Percentiles rank a stretch among this genome's conserved stretches.
Conservation (phyloP, 2,797 vertebrate species). For the Labroides dimidiatus region DNA sequence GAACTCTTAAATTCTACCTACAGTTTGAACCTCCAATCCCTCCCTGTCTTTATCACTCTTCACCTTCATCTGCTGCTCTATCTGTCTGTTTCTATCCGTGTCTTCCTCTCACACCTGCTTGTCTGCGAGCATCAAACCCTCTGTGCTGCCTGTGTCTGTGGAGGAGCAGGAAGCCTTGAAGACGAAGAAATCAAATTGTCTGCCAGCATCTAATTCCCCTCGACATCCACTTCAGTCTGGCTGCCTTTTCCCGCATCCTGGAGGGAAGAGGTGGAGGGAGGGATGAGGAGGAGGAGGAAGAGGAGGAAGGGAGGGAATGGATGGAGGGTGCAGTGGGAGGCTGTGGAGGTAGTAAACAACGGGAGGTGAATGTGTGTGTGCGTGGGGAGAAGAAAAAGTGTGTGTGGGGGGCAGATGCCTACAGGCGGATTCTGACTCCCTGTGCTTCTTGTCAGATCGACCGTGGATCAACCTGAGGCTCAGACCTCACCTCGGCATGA, state of each 20-base stretch:
- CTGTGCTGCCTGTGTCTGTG: conserved; percentile 17
- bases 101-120: conserved; percentile 30
- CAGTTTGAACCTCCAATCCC: background rate
- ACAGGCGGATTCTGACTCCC: conserved; percentile 62
- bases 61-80: conserved; percentile 16
- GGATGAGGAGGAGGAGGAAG: background rate
- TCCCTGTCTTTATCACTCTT: conserved; percentile 13
- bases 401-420: conserved; percentile 57
- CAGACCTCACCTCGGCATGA: conserved; percentile 66
- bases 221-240: conserved; percentile 75
- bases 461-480: conserved; percentile 72
- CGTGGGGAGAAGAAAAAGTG: background rate
- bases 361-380: conserved; percentile 16
- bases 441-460: conserved; percentile 75
- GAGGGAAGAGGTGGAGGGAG: conserved; percentile 36
- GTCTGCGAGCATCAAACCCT: conserved; percentile 45
- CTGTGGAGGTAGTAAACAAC: conserved; percentile 50
- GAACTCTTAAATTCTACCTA: conserved; percentile 5
- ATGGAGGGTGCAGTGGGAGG: conserved; percentile 23
- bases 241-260: conserved; percentile 70
- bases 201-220: conserved; percentile 78
- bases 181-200: conserved; percentile 83
- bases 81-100: conserved; percentile 26
- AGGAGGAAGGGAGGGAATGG: too few relatives aligned
- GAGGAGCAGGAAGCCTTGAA: conserved; percentile 63